A percentile compares a stretch with the other conserved stretches of the same genome.
Conservation (phyloP, 2,888 invertebrate genomes). For the Xanthia icteritia region DNA sequence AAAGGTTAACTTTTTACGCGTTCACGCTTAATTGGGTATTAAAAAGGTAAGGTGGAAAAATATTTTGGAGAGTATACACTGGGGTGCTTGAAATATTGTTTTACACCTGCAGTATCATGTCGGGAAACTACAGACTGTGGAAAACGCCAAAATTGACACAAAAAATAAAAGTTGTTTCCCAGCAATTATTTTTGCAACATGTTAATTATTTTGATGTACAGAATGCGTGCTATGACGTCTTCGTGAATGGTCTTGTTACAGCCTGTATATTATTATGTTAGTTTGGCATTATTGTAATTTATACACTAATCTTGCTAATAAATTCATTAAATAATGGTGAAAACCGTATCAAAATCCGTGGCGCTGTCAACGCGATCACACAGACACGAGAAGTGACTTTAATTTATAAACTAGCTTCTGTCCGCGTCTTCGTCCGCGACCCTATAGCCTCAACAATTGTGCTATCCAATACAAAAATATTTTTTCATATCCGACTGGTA, state of each 20-base stretch:
- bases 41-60: background rate
- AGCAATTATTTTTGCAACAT: background rate
- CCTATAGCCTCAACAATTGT: no score
- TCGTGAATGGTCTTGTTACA: background rate
- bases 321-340: no score
- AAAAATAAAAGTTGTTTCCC: background rate
- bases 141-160: background rate
- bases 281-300: no score
- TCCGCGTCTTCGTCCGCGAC: no score
- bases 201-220: background rate
- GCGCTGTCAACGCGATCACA: no score
- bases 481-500: no score
- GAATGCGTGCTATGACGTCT: background rate
- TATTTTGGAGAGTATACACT: background rate
- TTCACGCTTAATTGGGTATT: slow-evolving; percentile 12
- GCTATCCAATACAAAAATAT: no score
- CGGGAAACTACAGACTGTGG: no score
- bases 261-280: background rate
- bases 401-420: no score
- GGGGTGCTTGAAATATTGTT: background rate
- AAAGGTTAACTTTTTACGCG: background rate
- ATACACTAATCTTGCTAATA: no score
- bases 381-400: no score
- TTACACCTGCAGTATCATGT: background rate
- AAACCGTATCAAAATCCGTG: no score